A percentile compares a stretch with the other conserved stretches of the same genome.
These are phyloP conservation scores for Brachionus rotundiformis DNA, from an alignment of 1,140 invertebrate genomes.

Conservation along the genomic window DNA sequence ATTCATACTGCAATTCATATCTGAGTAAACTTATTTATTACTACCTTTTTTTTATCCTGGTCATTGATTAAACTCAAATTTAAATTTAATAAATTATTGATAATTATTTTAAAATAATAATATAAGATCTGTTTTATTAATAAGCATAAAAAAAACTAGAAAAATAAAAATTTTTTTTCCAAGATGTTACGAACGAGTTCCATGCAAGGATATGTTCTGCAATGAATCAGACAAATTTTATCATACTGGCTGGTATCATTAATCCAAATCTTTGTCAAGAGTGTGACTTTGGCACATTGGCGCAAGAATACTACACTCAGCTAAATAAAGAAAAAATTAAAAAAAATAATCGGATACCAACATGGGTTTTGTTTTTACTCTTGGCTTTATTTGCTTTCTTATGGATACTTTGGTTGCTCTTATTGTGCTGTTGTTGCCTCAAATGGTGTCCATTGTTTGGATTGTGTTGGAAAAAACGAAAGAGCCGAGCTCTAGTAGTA, in stretches of 20 bases:
- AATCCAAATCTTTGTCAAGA: slow-evolving; percentile 21
- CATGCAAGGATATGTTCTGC: slow-evolving; percentile 31
- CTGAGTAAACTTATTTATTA: neutral
- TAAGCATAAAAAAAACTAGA: neutral
- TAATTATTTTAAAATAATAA: no score
- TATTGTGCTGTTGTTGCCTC: slow-evolving; percentile 42
- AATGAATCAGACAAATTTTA: slow-evolving; percentile 2
- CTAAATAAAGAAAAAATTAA: neutral
- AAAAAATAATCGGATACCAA: neutral
- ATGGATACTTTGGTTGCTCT: slow-evolving; percentile 4
- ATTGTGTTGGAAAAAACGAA: neutral
- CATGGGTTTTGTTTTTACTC: neutral
- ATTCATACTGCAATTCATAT: neutral
- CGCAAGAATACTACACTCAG: neutral
- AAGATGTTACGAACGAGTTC: slow-evolving; percentile 35
- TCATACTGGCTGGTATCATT: neutral
- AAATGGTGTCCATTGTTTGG: slow-evolving; percentile 40
- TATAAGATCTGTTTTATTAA: no score
- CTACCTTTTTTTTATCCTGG: neutral
- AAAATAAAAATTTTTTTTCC: neutral
- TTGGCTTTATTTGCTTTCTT: neutral
- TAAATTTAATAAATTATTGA: no score
- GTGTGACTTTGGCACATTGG: neutral
- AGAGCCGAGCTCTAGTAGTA: neutral
- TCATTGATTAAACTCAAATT: neutral